Base-by-base conservation (phyloP, 2,888 invertebrate genomes). In the Pyrrhosoma nymphula region DNA sequence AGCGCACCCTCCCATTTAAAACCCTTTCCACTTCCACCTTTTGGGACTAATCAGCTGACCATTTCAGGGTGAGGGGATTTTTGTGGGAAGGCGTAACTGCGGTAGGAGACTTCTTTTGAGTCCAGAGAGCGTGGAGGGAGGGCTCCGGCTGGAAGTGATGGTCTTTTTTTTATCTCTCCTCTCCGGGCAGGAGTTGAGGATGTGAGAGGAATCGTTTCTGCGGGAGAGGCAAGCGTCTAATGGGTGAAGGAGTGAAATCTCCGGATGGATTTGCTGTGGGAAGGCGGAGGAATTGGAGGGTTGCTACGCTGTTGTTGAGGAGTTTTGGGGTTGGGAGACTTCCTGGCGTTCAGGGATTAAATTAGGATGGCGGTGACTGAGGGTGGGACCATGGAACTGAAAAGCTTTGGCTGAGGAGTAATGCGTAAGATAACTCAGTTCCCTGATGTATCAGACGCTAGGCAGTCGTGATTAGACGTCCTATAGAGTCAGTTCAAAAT, bases 31-130 rank as follows among this genome's bases (percentile, higher is more conserved):
- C 69, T n/a, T n/a, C 69, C 69, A 69, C 69, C 69, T 69, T 69
- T 69, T 18, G 60, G 55, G 35, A 23, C 60, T 60, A 91, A 91
- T 91, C 91, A 91, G 91, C 91, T 91, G 91, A 91, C 91, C 91
- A 63, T 18, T 20, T 30, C 91, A 69, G 69, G 10, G 47, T 47
- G 47, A 47, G 88, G 88, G 88, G 88, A 10, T 88, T 47, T 88
- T 39, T 88, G 88, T 88, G 88, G 47, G 88, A 91, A 23, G 35
- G 91, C 91, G 91, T 91, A 91, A 91, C 91, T 30, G 63, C 91
- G 91, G 91, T 30, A 91, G 91, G 60, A 55, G 60, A 6, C 91
- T 26, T 23, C 47, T 47, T 47, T 23, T 18, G 35, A 20, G 91
- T 35, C 23, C 12, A 30, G 90, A n/a, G 26, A 30, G 90, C 60